Evolutionary conservation across 2,113 vertebrate genomes (phyloP), one percentile per base, ranked within the genome.

Genomic region (Fregata magnificens): DNA sequence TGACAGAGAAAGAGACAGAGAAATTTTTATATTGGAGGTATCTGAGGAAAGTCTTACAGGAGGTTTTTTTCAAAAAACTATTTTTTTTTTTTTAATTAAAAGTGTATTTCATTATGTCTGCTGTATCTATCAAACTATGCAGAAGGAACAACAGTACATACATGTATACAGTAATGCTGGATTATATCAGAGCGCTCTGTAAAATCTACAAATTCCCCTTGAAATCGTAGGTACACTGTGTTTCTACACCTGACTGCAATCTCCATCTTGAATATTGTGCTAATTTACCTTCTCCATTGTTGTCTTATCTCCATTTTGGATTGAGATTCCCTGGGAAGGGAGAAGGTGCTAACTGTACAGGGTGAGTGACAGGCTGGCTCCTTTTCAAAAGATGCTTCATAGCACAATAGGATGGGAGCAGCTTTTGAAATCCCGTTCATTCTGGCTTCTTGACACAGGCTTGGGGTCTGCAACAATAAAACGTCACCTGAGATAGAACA

Each of bases 381-480:
- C 71, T 90, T 93, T 96, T 94, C 93, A 93, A 92, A 93, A 88
- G 71, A 88, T 86, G 85, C 66, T 87, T 93, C 45, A 20, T 69
- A 82, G 65, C 87, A 79, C 89, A 88, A 93, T 76, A 85, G 77
- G 52, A 80, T 79, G 52, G 90, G 81, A 90, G 53, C 92, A 90
- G 85, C 74, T 94, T 95, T 94, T 90, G 84, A 93, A 95, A 94
- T 93, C 78, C 62, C 78, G 62, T 95, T 94, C 74, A 53, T 94
- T 90, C 76, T 87, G 52, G 65, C 84, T 94, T 91, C 83, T 93
- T 88, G 93, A 93, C 88, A 81, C 42, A 62, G 67, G n/a, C 79
- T 96, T 88, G 67, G 67, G 80, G 67, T 92, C 93, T 95, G 67
- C 91, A 80, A 80, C 53, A 92, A 56, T 90, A 73, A 81, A 88